Evolutionary conservation across 2,888 invertebrate species (phyloP).

Genomic region (Parasteatoda lunata): DNA sequence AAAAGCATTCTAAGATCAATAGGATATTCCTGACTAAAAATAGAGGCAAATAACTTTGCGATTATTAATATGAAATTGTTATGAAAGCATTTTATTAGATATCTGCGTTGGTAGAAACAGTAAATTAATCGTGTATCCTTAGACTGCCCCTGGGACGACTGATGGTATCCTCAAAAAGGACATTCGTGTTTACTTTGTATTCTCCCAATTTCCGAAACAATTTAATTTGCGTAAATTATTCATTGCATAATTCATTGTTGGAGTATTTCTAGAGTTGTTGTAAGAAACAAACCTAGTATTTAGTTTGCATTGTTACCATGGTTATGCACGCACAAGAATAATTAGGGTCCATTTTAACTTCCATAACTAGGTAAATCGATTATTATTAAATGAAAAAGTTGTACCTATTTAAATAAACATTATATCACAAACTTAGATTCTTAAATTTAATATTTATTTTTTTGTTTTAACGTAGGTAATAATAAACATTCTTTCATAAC

Average conservation of each 20-base stretch:
- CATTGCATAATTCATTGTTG: constrained; percentile 49
- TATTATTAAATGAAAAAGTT: constrained; percentile 26
- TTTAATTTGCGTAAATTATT: constrained; percentile 54
- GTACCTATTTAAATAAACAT: constrained; percentile 19
- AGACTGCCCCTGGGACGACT: not conserved
- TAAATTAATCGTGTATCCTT: constrained; percentile 4
- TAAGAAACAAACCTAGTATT: constrained; percentile 47
- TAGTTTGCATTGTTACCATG: constrained; percentile 59
- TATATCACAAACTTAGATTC: no score
- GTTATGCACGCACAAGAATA: constrained; percentile 49
- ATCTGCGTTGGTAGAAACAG: no score
- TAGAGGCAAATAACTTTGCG: not conserved
- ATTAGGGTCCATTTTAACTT: constrained; percentile 40
- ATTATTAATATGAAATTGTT: not conserved
- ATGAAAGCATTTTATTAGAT: no score
- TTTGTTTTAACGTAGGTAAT: no score
- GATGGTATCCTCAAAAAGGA: not conserved
- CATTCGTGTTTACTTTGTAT: constrained; percentile 22
- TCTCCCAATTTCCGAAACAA: constrained; percentile 29
- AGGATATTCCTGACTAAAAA: no score
- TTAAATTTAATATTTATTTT: no score
- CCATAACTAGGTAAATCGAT: constrained; percentile 39
- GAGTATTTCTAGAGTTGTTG: constrained; percentile 30
- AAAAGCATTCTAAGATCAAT: no score
- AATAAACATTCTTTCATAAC: no score